phyloP scores from a whole-genome alignment of 2,888 invertebrate species.

The Lochmaea capreae region DNA sequence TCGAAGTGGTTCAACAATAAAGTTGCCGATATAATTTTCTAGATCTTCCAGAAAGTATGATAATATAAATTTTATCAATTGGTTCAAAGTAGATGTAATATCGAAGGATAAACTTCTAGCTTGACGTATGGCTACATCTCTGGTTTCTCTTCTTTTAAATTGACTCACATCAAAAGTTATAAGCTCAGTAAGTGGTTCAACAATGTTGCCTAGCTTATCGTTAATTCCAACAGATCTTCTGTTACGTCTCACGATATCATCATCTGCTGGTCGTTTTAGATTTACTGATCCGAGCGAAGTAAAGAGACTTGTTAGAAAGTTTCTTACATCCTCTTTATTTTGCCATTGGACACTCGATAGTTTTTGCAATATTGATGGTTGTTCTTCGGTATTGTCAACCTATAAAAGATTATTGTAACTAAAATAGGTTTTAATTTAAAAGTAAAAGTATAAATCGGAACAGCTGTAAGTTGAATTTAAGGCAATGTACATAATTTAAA shows the following conservation, averaged over 20 bases:
- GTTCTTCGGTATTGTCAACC: not conserved
- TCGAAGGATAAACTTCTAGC: not conserved
- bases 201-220: not conserved
- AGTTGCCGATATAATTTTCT: not conserved
- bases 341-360: not conserved
- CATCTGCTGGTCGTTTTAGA: not conserved
- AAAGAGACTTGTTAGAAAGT: not conserved
- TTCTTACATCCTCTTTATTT: not conserved
- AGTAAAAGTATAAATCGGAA: too few species aligned
- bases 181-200: not conserved
- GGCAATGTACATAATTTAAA: not conserved
- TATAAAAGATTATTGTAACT: too few species aligned
- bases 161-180: conserved; percentile 3
- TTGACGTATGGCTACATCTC: not conserved
- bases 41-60: conserved; percentile 12
- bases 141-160: not conserved
- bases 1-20: conserved; percentile 3
- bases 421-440: too few species aligned
- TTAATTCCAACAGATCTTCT: not conserved
- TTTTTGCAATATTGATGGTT: not conserved
- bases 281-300: not conserved
- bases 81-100: conserved; percentile 5
- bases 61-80: not conserved
- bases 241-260: not conserved
- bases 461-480: too few species aligned